Conservation (phyloP, 2,888 invertebrate species). For the Drosophila algonquin region DNA sequence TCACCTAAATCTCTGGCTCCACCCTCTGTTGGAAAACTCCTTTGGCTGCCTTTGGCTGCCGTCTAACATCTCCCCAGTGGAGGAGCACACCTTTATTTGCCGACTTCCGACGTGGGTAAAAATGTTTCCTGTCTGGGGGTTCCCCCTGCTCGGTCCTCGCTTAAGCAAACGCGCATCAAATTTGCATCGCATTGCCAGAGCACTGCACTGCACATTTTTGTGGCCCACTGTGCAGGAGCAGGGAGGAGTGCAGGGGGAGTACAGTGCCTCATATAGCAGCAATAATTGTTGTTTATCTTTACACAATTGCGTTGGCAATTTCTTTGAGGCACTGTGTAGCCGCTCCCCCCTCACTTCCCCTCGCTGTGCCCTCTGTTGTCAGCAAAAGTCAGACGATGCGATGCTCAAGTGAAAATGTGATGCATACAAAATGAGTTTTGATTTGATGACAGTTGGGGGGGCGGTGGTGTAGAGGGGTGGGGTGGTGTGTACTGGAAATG, state of each 20-base stretch:
- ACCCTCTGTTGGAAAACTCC: not conserved
- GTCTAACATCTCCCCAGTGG: conserved; percentile 36
- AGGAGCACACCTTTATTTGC: conserved; percentile 55
- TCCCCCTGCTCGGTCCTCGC: not conserved
- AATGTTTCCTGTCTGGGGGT: conserved; percentile 59
- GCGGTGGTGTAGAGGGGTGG: not conserved
- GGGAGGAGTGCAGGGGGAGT: not conserved
- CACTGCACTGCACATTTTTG: conserved; percentile 49
- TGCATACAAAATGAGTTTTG: conserved; percentile 80
- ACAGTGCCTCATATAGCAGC: conserved; percentile 52
- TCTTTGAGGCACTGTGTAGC: conserved; percentile 54
- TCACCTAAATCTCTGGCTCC: conserved; percentile 3
- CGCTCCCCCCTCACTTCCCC: not conserved
- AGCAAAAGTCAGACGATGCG: conserved; percentile 50
- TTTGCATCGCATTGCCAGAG: conserved; percentile 65
- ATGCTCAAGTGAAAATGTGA: conserved; percentile 71
- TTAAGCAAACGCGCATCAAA: conserved; percentile 58
- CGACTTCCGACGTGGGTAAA: conserved; percentile 54
- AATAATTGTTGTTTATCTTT: conserved; percentile 82
- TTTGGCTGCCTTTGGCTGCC: conserved; percentile 3
- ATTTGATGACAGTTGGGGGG: conserved; percentile 59
- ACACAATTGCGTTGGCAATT: conserved; percentile 78
- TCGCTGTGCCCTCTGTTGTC: conserved; percentile 27
- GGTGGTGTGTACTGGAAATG: not conserved
- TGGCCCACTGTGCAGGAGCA: conserved; percentile 37